Evolutionary conservation across 2,888 invertebrate species (phyloP).

Genomic region (Diachrysia chrysitis): DNA sequence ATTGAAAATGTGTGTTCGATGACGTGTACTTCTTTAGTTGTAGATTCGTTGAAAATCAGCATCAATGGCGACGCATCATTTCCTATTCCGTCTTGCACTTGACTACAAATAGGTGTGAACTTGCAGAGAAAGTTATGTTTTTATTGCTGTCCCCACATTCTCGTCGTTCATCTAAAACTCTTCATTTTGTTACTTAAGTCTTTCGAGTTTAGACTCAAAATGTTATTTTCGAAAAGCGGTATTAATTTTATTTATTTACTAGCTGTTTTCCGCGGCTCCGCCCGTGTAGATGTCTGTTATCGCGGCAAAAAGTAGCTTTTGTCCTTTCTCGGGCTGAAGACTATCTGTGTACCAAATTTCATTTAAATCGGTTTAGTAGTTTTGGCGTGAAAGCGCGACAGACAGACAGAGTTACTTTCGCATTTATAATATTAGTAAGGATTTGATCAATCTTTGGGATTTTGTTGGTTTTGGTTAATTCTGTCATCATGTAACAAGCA

Average conservation of each 20-base stretch:
- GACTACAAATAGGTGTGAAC: conserved; percentile 78
- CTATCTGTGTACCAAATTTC: too few relatives aligned
- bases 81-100: conserved; percentile 66
- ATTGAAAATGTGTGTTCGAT: not conserved
- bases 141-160: conserved; percentile 52
- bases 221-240: conserved; percentile 13
- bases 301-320: too few relatives aligned
- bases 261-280: too few relatives aligned
- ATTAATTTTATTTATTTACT: conserved; percentile 39
- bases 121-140: conserved; percentile 70
- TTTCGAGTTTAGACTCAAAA: conserved; percentile 22
- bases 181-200: conserved; percentile 31
- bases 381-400: too few relatives aligned
- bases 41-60: conserved; percentile 41
- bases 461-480: too few relatives aligned
- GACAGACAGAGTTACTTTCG: too few relatives aligned
- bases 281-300: too few relatives aligned
- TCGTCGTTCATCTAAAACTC: conserved; percentile 7
- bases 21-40: not conserved
- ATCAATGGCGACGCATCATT: conserved; percentile 56
- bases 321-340: too few relatives aligned
- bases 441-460: too few relatives aligned
- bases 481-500: too few relatives aligned
- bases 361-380: too few relatives aligned
- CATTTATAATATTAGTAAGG: too few relatives aligned